A percentile compares a stretch with the other conserved stretches of the same genome.
Conservation (phyloP, 1,140 invertebrate genomes). For the Trialeurodes vaporariorum region DNA sequence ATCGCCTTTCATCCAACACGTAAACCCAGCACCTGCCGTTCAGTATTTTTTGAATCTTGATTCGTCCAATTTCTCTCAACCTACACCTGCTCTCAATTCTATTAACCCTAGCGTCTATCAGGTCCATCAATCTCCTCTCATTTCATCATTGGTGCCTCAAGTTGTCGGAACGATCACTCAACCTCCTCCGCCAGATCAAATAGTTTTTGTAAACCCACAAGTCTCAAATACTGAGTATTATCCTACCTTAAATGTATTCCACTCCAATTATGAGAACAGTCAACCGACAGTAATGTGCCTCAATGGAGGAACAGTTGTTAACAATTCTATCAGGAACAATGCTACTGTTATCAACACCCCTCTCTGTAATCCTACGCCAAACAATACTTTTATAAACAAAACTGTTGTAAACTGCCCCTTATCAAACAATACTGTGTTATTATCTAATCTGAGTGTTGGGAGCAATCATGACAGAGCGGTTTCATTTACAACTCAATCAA, state of each 20-base stretch:
- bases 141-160: not conserved
- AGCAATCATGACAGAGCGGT: not conserved
- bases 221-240: not conserved
- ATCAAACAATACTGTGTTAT: not conserved
- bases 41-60: not conserved
- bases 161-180: conserved; percentile 2
- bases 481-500: not conserved
- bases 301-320: not conserved
- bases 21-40: not conserved
- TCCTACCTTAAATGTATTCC: not conserved
- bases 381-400: not conserved
- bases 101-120: not conserved
- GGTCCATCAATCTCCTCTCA: not conserved
- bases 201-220: not conserved
- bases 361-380: not conserved
- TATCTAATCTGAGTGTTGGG: not conserved
- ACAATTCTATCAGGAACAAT: not conserved
- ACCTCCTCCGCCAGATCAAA: not conserved
- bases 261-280: not conserved
- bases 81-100: not conserved
- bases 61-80: not conserved
- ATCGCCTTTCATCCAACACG: not conserved
- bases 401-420: not conserved
- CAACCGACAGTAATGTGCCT: not conserved
- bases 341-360: too few species aligned